Evolutionary conservation across 2,888 invertebrate species (phyloP), one percentile per base, ranked within the genome.

Genomic region (Hydraecia micacea): DNA sequence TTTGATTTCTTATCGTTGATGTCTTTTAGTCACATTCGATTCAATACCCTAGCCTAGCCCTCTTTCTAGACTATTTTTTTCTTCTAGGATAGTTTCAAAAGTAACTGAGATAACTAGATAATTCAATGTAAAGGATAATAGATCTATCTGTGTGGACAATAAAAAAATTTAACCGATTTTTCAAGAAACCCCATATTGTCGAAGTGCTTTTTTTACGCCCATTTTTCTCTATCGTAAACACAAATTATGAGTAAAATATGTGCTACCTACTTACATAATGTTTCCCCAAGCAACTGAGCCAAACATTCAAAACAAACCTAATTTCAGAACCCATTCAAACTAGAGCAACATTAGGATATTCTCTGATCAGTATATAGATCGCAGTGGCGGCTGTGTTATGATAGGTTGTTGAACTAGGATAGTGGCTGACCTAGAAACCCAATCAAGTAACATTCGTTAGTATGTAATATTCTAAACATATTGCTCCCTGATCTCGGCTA

Each of bases 371-470:
- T 49, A 79, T 66, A 52, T 66, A 72, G 67, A 67, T 73, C 28
- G n/a, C 60, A 83, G 71, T 65, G 13, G 73, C 46, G 8, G 32
- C n/a, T 2, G 62, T 79, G 49, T 79, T 67, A 55, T 32, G 62
- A 86, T 66, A 75, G 73, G 70, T 73, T 52, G 25, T 79, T 73
- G 79, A 75, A 58, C 85, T 75, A 39, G 13, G 55, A 83, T 83
- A 86, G 83, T 74, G 73, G 79, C 65, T 83, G 75, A 79, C 86
- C 84, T 65, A 76, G 58, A 83, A 79, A 86, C 68, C 84, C 65
- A 66, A 83, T 84, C 71, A 83, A 74, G 71, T 76, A 68, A 75
- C 73, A 83, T 79, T 79, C 71, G 36, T 84, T 75, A 68, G 28
- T 76, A 36, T 36, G 5, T 36, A 62, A 79, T 83, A 74, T 76